phyloP scores from a whole-genome alignment of 2,888 invertebrate genomes.

The Oxyteleia sp. region DNA sequence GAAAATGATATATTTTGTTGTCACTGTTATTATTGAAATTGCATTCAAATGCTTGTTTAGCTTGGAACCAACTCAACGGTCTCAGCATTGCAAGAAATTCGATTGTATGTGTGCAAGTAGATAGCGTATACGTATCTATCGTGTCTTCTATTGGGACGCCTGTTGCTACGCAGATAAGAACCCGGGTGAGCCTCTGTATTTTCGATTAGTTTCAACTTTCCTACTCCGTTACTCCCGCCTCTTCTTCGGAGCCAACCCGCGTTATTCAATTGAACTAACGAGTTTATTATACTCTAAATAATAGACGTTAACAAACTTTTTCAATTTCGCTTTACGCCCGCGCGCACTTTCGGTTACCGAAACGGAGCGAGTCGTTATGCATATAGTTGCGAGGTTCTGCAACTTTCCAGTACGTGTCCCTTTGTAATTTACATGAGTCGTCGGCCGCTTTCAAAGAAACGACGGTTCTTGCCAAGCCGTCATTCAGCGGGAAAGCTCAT shows the following conservation, averaged over 20 bases:
- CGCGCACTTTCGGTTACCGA: conserved; percentile 38
- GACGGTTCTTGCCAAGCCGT: conserved; percentile 29
- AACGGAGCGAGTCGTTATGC: conserved; percentile 6
- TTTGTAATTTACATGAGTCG: conserved; percentile 54
- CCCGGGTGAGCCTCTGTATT: conserved; percentile 79
- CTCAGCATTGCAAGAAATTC: conserved; percentile 30
- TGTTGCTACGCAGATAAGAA: conserved; percentile 86
- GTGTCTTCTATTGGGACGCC: conserved; percentile 85
- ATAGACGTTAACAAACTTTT: conserved; percentile 56
- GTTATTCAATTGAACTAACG: conserved; percentile 51
- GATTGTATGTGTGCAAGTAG: conserved; percentile 74
- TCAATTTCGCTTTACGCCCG: conserved; percentile 45
- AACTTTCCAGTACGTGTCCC: conserved; percentile 29
- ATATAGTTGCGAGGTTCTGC: conserved; percentile 12
- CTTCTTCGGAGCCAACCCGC: conserved; percentile 3
- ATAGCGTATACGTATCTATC: conserved; percentile 80
- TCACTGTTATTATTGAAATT: conserved; percentile 16
- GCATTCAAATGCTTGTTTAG: conserved; percentile 1
- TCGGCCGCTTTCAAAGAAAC: conserved; percentile 41
- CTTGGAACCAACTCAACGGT: conserved; percentile 48
- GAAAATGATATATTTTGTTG: no score
- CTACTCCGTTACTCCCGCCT: conserved; percentile 46
- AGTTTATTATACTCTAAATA: conserved; percentile 55
- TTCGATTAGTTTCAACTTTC: conserved; percentile 75
- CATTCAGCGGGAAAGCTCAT: conserved; percentile 39